Conservation (phyloP, 1,140 invertebrate genomes). For the Drosophila mayri region DNA sequence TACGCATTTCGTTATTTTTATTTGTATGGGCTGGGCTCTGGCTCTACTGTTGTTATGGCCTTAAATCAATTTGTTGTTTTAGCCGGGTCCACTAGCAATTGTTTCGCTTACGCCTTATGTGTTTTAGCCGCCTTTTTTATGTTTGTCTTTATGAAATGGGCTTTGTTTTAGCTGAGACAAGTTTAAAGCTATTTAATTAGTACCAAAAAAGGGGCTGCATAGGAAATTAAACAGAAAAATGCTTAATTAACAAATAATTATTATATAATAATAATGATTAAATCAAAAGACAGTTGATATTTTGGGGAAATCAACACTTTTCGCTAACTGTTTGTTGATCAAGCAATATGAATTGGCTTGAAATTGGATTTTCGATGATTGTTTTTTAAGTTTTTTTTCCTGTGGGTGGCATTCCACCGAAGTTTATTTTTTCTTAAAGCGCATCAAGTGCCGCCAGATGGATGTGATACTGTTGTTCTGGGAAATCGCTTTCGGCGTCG, state of each 20-base stretch:
- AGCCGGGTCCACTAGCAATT: constrained; percentile 29
- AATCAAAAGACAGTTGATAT: constrained; percentile 16
- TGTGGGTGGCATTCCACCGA: constrained; percentile 28
- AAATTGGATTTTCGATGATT: not conserved
- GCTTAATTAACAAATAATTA: not conserved
- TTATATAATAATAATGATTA: constrained; percentile 1
- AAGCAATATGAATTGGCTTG: too few species aligned
- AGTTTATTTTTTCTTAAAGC: constrained; percentile 19
- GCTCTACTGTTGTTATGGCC: constrained; percentile 45
- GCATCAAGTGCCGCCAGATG: constrained; percentile 36
- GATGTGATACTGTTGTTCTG: constrained; percentile 30
- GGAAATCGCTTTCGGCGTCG: constrained; percentile 2
- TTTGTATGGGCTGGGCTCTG: constrained; percentile 26
- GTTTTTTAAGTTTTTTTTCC: not conserved
- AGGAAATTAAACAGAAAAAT: not conserved
- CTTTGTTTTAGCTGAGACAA: not conserved
- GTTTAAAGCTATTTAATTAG: not conserved
- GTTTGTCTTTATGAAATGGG: constrained; percentile 8
- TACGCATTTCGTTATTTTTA: constrained; percentile 12
- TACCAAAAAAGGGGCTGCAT: not conserved
- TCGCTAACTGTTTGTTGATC: constrained; percentile 7
- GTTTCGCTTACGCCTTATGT: constrained; percentile 16
- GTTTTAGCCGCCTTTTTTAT: constrained; percentile 6
- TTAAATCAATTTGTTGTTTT: constrained; percentile 44
- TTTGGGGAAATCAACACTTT: constrained; percentile 14